Conservation (phyloP, 2,797 vertebrate genomes). For the Fistularia tabacaria region DNA sequence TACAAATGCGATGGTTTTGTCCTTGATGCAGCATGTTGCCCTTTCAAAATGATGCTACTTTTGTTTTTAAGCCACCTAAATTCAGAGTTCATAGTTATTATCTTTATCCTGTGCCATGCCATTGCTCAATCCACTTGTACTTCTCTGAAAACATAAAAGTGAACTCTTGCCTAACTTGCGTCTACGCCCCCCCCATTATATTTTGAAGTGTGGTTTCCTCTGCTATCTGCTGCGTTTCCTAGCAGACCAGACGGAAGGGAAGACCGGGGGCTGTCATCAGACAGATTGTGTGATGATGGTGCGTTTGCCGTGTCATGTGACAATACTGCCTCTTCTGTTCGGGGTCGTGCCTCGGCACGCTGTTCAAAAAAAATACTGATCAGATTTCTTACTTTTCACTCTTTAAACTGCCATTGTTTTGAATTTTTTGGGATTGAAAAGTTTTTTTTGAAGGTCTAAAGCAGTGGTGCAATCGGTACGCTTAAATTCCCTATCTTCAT, state of each 20-base stretch:
- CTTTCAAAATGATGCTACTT: too few relatives aligned
- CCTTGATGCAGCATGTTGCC: too few relatives aligned
- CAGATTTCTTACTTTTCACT: too few relatives aligned
- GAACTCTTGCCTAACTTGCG: slow-evolving; percentile 8
- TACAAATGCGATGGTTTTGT: background rate
- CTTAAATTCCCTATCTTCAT: too few relatives aligned
- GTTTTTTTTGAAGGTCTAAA: too few relatives aligned
- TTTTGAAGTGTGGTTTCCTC: slow-evolving; percentile 38
- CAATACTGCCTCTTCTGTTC: slow-evolving; percentile 63
- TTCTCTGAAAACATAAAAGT: background rate
- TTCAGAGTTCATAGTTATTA: too few relatives aligned
- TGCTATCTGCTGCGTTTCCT: slow-evolving; percentile 28
- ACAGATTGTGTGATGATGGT: slow-evolving; percentile 49
- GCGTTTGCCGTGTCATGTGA: slow-evolving; percentile 53
- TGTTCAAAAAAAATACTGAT: slow-evolving; percentile 14
- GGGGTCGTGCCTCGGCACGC: slow-evolving; percentile 16
- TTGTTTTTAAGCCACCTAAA: too few relatives aligned
- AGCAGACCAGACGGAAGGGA: slow-evolving; percentile 15
- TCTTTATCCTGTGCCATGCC: too few relatives aligned
- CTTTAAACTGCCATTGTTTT: too few relatives aligned
- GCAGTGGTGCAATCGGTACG: too few relatives aligned
- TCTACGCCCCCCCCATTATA: slow-evolving; percentile 12
- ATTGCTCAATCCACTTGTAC: too few relatives aligned
- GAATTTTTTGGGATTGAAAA: too few relatives aligned
- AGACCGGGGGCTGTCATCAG: slow-evolving; percentile 24